Conservation (phyloP, 2,888 invertebrate genomes). For the Macrophya annulata region DNA sequence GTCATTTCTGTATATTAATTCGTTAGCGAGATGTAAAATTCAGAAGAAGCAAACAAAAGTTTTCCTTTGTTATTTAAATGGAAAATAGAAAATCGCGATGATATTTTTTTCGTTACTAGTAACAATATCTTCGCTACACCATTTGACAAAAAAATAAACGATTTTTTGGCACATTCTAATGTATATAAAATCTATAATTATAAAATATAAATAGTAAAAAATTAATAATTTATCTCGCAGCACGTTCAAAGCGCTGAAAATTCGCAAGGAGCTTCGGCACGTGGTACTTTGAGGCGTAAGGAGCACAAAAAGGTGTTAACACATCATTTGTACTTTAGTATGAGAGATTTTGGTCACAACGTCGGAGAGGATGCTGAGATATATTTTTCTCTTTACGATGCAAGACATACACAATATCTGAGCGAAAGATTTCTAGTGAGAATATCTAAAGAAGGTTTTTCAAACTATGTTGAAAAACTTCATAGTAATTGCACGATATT, state of each 20-base stretch:
- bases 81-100: too few species aligned
- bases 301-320: constrained; percentile 84
- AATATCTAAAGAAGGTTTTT: constrained; percentile 94
- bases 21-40: too few species aligned
- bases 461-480: constrained; percentile 92
- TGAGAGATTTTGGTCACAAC: constrained; percentile 93
- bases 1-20: too few species aligned
- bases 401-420: constrained; percentile 88
- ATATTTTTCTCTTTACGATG: constrained; percentile 93
- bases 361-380: constrained; percentile 94
- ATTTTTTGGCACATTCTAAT: background rate
- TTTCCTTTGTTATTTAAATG: background rate
- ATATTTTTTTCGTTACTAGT: too few species aligned
- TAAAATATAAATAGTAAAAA: background rate
- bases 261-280: constrained; percentile 80
- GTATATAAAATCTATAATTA: too few species aligned
- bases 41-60: background rate
- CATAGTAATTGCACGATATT: constrained; percentile 95
- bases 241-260: constrained; percentile 82
- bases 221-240: constrained; percentile 71
- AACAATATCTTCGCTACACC: too few species aligned
- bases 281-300: constrained; percentile 83
- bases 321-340: constrained; percentile 92
- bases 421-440: constrained; percentile 95
- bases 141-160: too few species aligned